Evolutionary conservation across 2,113 vertebrate genomes (phyloP).

Genomic region (Sapajus apella): DNA sequence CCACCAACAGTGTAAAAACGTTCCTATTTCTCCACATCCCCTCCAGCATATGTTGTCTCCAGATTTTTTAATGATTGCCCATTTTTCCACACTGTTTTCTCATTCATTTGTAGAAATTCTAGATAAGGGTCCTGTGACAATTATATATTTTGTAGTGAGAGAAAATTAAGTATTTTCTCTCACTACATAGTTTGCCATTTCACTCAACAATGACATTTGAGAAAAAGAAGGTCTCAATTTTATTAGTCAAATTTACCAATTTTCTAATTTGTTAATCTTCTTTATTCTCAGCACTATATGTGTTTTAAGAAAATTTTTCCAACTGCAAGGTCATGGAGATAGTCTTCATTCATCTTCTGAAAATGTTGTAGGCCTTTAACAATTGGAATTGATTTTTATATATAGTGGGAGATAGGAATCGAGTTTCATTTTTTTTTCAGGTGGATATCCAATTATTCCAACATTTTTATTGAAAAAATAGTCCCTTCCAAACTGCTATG

Average conservation of each 20-base stretch:
- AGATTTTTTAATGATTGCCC: too few relatives aligned
- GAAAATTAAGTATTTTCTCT: neutral
- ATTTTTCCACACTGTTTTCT: neutral
- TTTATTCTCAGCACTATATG: neutral
- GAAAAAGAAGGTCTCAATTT: neutral
- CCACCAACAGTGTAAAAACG: too few relatives aligned
- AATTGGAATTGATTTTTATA: conserved; percentile 60
- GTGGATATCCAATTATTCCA: neutral
- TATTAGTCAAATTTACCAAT: neutral
- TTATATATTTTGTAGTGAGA: neutral
- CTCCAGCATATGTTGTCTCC: too few relatives aligned
- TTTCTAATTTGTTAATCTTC: neutral
- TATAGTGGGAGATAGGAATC: neutral
- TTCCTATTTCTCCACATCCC: too few relatives aligned
- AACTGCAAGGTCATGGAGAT: neutral
- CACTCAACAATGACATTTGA: neutral
- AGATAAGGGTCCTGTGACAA: neutral
- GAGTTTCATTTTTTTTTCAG: conserved; percentile 30
- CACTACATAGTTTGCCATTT: neutral
- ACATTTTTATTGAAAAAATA: conserved; percentile 40
- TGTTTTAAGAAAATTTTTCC: neutral
- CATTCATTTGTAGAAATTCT: neutral
- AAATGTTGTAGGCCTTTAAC: conserved; percentile 41
- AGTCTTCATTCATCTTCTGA: conserved; percentile 4
- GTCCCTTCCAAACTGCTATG: neutral